These are phyloP conservation scores for Cephalotes varians DNA, from an alignment of 2,888 invertebrate genomes.

Conservation along the genomic window DNA sequence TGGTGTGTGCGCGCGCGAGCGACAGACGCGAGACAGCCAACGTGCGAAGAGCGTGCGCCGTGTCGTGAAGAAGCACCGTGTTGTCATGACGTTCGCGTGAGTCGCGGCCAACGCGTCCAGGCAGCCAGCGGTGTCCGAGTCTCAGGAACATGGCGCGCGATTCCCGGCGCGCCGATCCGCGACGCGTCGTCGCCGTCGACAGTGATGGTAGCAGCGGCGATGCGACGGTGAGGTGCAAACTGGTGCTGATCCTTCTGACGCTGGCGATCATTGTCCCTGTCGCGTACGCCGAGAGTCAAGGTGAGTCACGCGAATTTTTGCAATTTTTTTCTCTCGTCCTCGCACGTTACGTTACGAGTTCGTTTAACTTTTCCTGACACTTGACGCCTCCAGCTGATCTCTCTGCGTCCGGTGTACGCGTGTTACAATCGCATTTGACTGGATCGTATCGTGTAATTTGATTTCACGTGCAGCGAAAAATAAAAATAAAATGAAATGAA, in stretches of 20 bases:
- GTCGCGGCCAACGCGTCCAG: constrained; percentile 49
- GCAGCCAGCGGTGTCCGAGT: constrained; percentile 28
- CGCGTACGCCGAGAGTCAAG: constrained; percentile 76
- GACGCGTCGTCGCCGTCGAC: constrained; percentile 63
- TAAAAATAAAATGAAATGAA: not conserved
- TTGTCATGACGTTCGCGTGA: constrained; percentile 78
- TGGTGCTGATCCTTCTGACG: constrained; percentile 70
- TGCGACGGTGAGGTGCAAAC: constrained; percentile 76
- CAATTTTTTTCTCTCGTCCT: too few species aligned
- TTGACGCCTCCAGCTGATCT: not conserved
- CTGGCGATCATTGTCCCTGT: constrained; percentile 73
- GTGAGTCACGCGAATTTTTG: constrained; percentile 74
- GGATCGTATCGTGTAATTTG: not conserved
- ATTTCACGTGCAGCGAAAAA: not conserved
- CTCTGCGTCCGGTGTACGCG: not conserved
- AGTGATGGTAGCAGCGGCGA: constrained; percentile 64
- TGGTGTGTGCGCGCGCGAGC: constrained; percentile 68
- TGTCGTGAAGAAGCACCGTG: constrained; percentile 55
- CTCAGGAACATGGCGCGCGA: constrained; percentile 80
- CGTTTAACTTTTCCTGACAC: not conserved
- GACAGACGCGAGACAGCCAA: constrained; percentile 61
- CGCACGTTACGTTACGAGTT: not conserved
- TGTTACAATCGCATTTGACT: not conserved
- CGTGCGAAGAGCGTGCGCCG: constrained; percentile 46
- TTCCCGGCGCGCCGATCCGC: constrained; percentile 72